Evolutionary conservation across 2,113 vertebrate species (phyloP).

Genomic region (Sus scrofa): DNA sequence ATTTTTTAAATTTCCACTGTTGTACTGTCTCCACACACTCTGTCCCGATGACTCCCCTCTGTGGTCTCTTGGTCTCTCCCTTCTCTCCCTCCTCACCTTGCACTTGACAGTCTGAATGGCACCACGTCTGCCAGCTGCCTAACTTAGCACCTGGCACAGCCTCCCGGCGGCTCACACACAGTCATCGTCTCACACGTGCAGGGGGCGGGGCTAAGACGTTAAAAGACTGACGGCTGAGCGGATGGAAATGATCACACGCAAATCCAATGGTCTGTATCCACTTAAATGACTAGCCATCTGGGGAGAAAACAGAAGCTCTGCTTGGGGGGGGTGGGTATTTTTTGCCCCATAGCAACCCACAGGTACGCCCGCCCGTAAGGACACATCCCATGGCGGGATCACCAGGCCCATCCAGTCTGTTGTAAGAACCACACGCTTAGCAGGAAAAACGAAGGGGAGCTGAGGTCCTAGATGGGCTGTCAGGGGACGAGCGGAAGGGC

Average conservation of each 20-base stretch:
- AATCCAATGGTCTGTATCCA: background rate
- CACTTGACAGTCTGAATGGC: background rate
- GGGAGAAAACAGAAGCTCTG: background rate
- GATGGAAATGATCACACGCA: background rate
- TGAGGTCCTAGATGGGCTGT: background rate
- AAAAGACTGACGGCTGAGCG: conserved; percentile 11
- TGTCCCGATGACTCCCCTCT: no score
- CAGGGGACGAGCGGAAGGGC: background rate
- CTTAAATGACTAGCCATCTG: background rate
- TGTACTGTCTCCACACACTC: background rate
- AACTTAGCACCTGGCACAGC: background rate
- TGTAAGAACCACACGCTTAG: background rate
- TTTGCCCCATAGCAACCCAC: background rate
- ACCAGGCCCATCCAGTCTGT: background rate
- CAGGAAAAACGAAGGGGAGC: background rate
- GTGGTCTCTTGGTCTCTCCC: background rate
- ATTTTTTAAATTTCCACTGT: background rate
- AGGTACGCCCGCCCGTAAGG: background rate
- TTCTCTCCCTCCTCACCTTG: background rate
- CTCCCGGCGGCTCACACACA: background rate
- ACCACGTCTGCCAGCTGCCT: background rate
- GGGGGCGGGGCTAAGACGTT: background rate
- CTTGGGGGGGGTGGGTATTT: background rate
- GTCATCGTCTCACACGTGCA: background rate
- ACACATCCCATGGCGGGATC: background rate